phyloP scores from a whole-genome alignment of 2,888 invertebrate species.

The Ischnura elegans region DNA sequence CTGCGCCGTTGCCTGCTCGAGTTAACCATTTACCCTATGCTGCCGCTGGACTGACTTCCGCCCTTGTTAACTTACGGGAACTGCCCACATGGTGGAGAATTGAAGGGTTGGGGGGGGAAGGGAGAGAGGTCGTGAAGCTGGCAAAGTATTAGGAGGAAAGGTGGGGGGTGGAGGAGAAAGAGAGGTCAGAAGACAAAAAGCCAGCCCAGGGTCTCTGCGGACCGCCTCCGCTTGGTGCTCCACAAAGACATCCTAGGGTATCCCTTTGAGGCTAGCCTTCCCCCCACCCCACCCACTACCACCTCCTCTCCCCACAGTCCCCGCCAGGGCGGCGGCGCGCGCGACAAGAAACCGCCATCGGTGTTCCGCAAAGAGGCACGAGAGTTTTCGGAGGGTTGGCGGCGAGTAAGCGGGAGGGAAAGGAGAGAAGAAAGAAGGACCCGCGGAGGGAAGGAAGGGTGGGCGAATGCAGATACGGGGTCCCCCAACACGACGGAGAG shows the following conservation, averaged over 20 bases:
- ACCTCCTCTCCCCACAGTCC: not conserved
- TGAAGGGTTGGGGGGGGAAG: no score
- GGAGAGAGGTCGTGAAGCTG: not conserved
- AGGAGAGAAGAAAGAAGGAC: not conserved
- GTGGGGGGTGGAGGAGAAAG: not conserved
- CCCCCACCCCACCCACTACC: not conserved
- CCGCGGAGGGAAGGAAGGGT: not conserved
- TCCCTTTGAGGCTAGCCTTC: slow-evolving; percentile 49
- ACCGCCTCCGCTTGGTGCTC: slow-evolving; percentile 21
- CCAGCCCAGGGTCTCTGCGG: slow-evolving; percentile 43
- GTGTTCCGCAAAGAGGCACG: slow-evolving; percentile 53
- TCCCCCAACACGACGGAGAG: no score
- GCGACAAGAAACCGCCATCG: slow-evolving; percentile 61
- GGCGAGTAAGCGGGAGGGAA: not conserved
- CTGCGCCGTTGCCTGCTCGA: not conserved
- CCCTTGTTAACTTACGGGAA: not conserved
- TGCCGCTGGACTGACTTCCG: not conserved
- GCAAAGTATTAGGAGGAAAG: not conserved
- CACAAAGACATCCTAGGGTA: slow-evolving; percentile 59
- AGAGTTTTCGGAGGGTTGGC: not conserved
- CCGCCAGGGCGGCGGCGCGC: not conserved
- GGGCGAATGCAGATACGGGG: no score
- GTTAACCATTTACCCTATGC: not conserved
- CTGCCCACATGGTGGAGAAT: not conserved
- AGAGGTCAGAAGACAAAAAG: slow-evolving; percentile 46